Conservation (phyloP, 2,797 vertebrate genomes). For the Okamejei kenojei region DNA sequence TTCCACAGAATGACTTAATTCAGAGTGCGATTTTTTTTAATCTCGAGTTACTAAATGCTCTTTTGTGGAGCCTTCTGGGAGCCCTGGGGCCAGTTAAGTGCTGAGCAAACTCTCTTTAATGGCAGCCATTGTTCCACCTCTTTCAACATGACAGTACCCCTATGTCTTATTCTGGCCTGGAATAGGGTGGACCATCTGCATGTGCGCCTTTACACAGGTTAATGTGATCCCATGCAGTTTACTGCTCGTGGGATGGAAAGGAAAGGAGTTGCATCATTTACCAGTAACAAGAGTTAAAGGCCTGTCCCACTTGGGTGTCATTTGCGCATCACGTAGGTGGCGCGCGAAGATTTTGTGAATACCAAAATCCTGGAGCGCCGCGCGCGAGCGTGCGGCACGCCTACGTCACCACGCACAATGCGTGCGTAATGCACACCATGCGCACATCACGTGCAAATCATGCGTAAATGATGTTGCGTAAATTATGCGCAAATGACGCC, state of each 20-base stretch:
- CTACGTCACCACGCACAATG: no score
- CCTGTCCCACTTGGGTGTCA: no score
- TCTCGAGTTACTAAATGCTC: not conserved
- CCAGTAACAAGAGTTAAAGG: not conserved
- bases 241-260: not conserved
- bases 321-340: no score
- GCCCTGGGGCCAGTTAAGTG: not conserved
- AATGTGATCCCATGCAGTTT: not conserved
- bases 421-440: no score
- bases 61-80: constrained; percentile 4
- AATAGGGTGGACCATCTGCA: not conserved
- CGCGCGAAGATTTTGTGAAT: no score
- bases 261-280: no score
- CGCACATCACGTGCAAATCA: no score
- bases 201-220: no score
- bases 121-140: constrained; percentile 9
- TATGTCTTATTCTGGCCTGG: not conserved
- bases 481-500: no score
- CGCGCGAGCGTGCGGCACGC: no score
- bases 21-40: not conserved
- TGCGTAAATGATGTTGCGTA: no score
- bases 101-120: constrained; percentile 12
- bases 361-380: no score
- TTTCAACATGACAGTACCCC: not conserved
- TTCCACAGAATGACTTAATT: not conserved